A percentile compares a stretch with the other conserved stretches of the same genome.
Conservation (phyloP, 1,140 invertebrate genomes). For the Leucophenga varia region DNA sequence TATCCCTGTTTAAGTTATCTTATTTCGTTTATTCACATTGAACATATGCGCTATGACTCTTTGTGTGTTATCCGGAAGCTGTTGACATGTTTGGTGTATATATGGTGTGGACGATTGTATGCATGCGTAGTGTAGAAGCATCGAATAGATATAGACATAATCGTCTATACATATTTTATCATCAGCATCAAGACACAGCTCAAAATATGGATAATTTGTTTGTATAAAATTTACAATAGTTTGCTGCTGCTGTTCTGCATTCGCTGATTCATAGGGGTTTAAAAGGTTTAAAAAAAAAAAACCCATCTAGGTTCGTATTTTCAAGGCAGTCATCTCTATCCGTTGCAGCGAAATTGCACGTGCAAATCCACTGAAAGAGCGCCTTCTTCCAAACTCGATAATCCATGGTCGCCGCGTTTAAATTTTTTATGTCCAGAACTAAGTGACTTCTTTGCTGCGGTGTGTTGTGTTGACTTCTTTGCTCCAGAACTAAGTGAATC, state of each 20-base stretch:
- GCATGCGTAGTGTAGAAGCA: slow-evolving; percentile 44
- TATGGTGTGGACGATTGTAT: slow-evolving; percentile 27
- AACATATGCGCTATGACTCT: slow-evolving; percentile 32
- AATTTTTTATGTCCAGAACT: too few relatives aligned
- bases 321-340: too few relatives aligned
- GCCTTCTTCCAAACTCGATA: slow-evolving; percentile 35
- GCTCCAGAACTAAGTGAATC: too few relatives aligned
- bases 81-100: slow-evolving; percentile 40
- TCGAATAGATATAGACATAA: slow-evolving; percentile 37
- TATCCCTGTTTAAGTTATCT: slow-evolving; percentile 17
- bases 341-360: too few relatives aligned
- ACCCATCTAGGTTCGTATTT: neutral
- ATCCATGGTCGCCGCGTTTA: slow-evolving; percentile 35
- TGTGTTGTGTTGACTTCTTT: too few relatives aligned
- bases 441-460: too few relatives aligned
- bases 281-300: slow-evolving; percentile 4
- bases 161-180: slow-evolving; percentile 22
- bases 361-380: slow-evolving; percentile 45
- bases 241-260: too few relatives aligned
- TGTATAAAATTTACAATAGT: slow-evolving; percentile 18
- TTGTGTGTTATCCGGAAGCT: slow-evolving; percentile 26
- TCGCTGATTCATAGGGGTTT: slow-evolving; percentile 1
- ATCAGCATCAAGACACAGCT: slow-evolving; percentile 8
- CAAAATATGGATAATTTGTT: slow-evolving; percentile 36
- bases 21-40: slow-evolving; percentile 17